Evolutionary conservation across 2,113 vertebrate species (phyloP).

Genomic region (Nycticryphes semicollaris): DNA sequence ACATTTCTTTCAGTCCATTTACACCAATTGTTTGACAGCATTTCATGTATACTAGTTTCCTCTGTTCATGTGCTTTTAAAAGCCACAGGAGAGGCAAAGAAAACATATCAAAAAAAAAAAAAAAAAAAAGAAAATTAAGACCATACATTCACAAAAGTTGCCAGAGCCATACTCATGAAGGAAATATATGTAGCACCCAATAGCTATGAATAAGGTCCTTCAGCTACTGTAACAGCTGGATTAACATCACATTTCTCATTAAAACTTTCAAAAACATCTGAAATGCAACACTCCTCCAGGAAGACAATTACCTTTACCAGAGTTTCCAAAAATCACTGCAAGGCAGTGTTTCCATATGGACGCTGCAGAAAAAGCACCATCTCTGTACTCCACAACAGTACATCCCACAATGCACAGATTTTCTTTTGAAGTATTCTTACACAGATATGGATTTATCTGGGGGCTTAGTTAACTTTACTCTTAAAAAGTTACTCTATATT

Average conservation of each 20-base stretch:
- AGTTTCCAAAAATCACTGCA: not conserved
- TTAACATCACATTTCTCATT: not conserved
- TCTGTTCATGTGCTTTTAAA: not conserved
- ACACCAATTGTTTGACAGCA: not conserved
- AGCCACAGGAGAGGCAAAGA: not conserved
- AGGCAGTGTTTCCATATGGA: not conserved
- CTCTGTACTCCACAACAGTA: not conserved
- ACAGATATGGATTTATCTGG: not conserved
- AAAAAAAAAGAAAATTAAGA: not conserved
- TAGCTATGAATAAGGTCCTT: not conserved
- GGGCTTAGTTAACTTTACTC: not conserved
- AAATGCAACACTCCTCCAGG: not conserved
- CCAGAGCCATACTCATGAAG: not conserved
- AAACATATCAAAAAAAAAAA: not conserved
- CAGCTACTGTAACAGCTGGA: not conserved
- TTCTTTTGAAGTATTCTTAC: not conserved
- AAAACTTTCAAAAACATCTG: not conserved
- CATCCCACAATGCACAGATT: not conserved
- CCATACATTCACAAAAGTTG: not conserved
- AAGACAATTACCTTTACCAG: not conserved
- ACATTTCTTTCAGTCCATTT: not conserved
- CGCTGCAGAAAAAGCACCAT: not conserved
- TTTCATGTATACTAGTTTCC: not conserved
- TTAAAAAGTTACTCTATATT: not conserved
- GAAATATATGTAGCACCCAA: not conserved